Evolutionary conservation across 2,888 invertebrate species (phyloP), one percentile per base, ranked within the genome.

Genomic region (Dinocampus coccinellae): DNA sequence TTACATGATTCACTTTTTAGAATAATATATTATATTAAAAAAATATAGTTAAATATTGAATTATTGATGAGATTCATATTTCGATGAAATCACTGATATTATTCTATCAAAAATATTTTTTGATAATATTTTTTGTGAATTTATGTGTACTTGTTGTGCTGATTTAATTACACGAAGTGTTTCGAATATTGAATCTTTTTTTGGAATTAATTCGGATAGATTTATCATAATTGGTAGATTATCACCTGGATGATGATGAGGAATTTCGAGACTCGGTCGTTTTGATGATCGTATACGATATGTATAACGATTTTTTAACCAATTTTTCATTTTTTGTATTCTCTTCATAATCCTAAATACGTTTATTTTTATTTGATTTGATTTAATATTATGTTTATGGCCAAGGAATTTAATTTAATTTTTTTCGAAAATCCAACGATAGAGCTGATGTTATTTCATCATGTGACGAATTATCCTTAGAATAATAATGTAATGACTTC

Each of bases 301-400:
- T 13, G 2, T 39, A 22, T 22, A 10, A 22, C 22, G 20, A 20
- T 10, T 7, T 10, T 24, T 20, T 4, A 20, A 6, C 20, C 22
- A 1, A 7, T 11, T 7, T 53, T 10, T 53, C 1, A 20, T 20
- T 22, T 53, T 20, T 1, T 29, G 29, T 29, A 22, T 20, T 24
- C 52, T 53, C 4, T 22, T 20, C 22, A 53, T 4, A 22, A 33
- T 9, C 11, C 7, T 20, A 0, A 11, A 9, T 10, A 53, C 2
- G 9, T 24, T 53, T 53, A 3, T 53, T 22, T 9, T 75, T 75
- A 72, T 77, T 78, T 10, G 72, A 60, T 75, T 78, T 74, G 39
- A 13, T n/a, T n/a, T n/a, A n/a, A 3, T 1, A 13, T 39, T 3
- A n/a, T 3, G 2, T 1, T 39, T 10, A 3, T 39, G 39, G n/a